These are phyloP conservation scores for Rhombomys opimus DNA, from an alignment of 2,113 vertebrate genomes.

Conservation along the genomic window DNA sequence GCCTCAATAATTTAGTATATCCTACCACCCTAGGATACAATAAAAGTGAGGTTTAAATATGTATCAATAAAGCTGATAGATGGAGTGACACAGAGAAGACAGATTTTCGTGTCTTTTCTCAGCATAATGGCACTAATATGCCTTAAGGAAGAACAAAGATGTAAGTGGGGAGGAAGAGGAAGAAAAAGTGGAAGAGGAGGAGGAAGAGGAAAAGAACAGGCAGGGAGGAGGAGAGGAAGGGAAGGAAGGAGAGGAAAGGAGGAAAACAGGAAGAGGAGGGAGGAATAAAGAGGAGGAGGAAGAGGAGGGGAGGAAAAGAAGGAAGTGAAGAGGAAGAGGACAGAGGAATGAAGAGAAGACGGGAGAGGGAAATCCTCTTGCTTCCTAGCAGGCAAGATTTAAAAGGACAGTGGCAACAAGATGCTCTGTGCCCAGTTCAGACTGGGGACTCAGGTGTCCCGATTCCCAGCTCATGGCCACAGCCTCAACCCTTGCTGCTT, in stretches of 20 bases:
- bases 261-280: too few relatives aligned
- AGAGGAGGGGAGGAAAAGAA: too few relatives aligned
- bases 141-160: neutral
- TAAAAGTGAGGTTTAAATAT: conserved; percentile 54
- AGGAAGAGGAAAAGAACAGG: accelerated
- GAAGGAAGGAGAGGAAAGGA: too few relatives aligned
- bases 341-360: too few relatives aligned
- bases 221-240: too few relatives aligned
- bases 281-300: too few relatives aligned
- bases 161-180: accelerated
- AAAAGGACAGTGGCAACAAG: accelerated
- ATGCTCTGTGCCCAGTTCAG: accelerated
- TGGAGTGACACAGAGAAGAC: neutral
- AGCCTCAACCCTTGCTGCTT: neutral
- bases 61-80: neutral
- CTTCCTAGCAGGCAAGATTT: neutral
- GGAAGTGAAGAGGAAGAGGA: too few relatives aligned
- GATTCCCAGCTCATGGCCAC: neutral
- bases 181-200: too few relatives aligned
- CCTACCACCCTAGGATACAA: conserved; percentile 27
- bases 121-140: neutral
- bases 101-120: neutral
- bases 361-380: too few relatives aligned
- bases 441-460: neutral
- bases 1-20: conserved; percentile 12